phyloP scores from a whole-genome alignment of 1,140 invertebrate species.

The Lycorma delicatula region DNA sequence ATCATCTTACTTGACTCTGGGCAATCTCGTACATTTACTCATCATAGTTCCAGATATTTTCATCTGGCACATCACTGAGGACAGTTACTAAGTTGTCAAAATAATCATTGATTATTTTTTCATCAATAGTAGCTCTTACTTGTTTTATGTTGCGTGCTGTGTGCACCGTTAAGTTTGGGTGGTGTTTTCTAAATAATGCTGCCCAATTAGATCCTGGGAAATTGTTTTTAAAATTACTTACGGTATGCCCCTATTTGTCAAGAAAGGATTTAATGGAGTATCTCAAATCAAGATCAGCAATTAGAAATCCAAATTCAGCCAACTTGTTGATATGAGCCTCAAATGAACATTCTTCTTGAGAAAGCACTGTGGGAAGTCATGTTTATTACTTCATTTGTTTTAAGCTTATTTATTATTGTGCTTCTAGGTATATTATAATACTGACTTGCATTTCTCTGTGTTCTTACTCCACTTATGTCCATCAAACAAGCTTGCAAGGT shows the following conservation, averaged over 20 bases:
- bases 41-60: constrained; percentile 25
- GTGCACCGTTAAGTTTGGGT: constrained; percentile 24
- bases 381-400: constrained; percentile 15
- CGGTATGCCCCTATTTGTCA: constrained; percentile 3
- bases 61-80: constrained; percentile 16
- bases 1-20: constrained; percentile 26
- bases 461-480: constrained; percentile 15
- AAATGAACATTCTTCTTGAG: constrained; percentile 13
- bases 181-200: constrained; percentile 27
- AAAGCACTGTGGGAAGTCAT: constrained; percentile 10
- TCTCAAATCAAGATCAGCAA: constrained; percentile 14
- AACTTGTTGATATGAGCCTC: constrained; percentile 4
- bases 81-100: constrained; percentile 28
- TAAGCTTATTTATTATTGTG: constrained; percentile 18
- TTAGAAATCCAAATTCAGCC: constrained; percentile 14
- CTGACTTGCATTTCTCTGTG: constrained; percentile 7
- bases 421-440: constrained; percentile 16
- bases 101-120: constrained; percentile 25
- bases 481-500: constrained; percentile 9
- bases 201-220: constrained; percentile 31
- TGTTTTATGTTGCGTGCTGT: constrained; percentile 32
- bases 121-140: constrained; percentile 22
- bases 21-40: constrained; percentile 27
- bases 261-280: constrained; percentile 9
- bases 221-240: constrained; percentile 29